Conservation (phyloP, 2,113 vertebrate species). For the Corynorhinus townsendii region DNA sequence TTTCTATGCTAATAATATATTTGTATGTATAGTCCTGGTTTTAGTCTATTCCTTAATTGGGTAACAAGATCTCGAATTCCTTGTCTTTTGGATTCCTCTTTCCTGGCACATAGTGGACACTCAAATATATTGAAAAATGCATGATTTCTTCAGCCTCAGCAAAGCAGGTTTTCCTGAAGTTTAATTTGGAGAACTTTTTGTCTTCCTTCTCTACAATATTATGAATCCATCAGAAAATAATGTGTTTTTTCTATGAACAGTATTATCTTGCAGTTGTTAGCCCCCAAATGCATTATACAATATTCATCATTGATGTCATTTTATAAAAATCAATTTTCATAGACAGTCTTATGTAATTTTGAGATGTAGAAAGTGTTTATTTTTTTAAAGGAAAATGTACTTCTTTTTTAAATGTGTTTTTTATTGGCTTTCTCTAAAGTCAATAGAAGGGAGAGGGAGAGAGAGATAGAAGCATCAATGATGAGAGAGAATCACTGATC, state of each 20-base stretch:
- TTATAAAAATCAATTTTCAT: constrained; percentile 36
- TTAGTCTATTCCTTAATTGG: not conserved
- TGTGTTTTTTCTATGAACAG: not conserved
- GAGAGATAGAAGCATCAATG: too few species aligned
- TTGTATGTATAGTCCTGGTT: not conserved
- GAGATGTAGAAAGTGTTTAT: not conserved
- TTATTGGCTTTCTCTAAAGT: too few species aligned
- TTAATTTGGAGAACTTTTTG: not conserved
- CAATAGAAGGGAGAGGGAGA: too few species aligned
- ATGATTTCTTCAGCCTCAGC: not conserved
- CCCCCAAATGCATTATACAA: not conserved
- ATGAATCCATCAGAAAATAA: not conserved
- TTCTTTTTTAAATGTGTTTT: too few species aligned
- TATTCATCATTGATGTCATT: not conserved
- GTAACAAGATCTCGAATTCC: not conserved
- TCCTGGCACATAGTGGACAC: not conserved
- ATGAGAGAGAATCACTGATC: too few species aligned
- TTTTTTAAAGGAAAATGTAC: too few species aligned
- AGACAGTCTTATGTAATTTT: constrained; percentile 5
- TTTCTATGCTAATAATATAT: not conserved
- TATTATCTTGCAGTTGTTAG: not conserved
- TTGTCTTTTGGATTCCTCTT: not conserved
- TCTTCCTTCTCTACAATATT: not conserved
- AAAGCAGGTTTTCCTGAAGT: not conserved
- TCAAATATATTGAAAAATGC: not conserved